phyloP scores from a whole-genome alignment of 2,113 vertebrate genomes.

The Cebidichthys violaceus region DNA sequence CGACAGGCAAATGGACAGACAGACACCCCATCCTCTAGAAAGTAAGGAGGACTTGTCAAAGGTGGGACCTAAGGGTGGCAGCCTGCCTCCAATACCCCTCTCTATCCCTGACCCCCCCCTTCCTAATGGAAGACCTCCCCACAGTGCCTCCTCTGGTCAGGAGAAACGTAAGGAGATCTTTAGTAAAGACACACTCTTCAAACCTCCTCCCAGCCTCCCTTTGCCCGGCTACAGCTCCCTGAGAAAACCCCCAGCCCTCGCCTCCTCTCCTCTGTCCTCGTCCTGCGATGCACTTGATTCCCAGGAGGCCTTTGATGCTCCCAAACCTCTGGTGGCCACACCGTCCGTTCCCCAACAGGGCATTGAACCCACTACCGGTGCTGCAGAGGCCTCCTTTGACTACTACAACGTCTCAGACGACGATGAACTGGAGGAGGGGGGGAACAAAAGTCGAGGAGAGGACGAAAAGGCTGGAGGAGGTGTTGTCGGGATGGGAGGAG shows the following conservation, averaged over 20 bases:
- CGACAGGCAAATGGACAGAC: constrained; percentile 87
- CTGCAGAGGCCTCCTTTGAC: constrained; percentile 93
- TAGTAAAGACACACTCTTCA: constrained; percentile 96
- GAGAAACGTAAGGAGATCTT: constrained; percentile 97
- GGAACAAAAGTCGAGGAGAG: constrained; percentile 85
- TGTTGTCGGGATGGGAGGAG: constrained; percentile 85
- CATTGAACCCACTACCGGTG: constrained; percentile 82
- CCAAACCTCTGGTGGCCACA: constrained; percentile 85
- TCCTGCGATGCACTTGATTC: constrained; percentile 89
- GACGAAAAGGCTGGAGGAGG: constrained; percentile 81
- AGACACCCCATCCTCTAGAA: constrained; percentile 86
- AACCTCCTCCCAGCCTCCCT: constrained; percentile 89
- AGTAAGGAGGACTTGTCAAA: constrained; percentile 90
- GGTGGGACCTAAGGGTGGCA: constrained; percentile 73
- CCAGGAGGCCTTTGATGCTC: constrained; percentile 90
- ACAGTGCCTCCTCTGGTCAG: constrained; percentile 86
- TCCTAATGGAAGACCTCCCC: constrained; percentile 87
- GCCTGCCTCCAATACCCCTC: constrained; percentile 77
- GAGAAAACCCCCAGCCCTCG: constrained; percentile 88
- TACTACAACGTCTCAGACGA: constrained; percentile 98
- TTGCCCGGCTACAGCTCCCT: constrained; percentile 89
- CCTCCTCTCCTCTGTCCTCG: constrained; percentile 77
- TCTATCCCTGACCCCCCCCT: constrained; percentile 83
- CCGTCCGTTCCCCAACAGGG: constrained; percentile 81
- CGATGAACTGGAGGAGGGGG: constrained; percentile 92